Evolutionary conservation across 2,113 vertebrate species (phyloP).

Genomic region (Antechinus flavipes): DNA sequence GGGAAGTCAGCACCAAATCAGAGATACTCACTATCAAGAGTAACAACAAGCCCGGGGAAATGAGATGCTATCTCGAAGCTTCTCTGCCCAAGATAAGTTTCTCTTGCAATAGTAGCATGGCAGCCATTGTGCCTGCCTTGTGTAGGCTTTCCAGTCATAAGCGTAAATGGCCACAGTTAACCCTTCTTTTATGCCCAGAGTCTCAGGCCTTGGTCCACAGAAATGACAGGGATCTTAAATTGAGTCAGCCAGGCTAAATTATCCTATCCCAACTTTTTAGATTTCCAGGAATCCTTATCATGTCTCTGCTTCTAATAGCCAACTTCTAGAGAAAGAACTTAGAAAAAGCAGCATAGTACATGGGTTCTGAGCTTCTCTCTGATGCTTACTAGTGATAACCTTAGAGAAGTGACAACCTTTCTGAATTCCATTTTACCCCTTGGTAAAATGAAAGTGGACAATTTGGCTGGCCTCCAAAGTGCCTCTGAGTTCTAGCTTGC

Average conservation of each 20-base stretch:
- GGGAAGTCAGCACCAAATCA: background rate
- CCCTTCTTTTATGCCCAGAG: background rate
- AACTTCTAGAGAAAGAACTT: background rate
- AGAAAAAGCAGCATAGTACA: background rate
- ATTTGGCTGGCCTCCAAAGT: background rate
- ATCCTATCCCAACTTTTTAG: background rate
- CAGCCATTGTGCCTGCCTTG: background rate
- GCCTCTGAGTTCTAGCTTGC: background rate
- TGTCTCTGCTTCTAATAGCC: background rate
- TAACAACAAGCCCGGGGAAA: background rate
- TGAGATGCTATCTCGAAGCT: background rate
- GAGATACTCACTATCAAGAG: background rate
- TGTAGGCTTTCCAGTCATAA: background rate
- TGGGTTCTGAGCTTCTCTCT: background rate
- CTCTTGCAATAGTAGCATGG: background rate
- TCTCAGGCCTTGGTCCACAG: background rate
- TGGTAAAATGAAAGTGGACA: background rate
- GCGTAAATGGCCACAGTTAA: background rate
- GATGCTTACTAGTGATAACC: background rate
- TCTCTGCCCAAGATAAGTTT: background rate
- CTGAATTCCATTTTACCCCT: background rate
- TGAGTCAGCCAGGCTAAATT: background rate
- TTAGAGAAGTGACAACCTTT: background rate
- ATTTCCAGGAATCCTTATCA: background rate
- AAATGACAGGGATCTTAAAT: background rate